A percentile compares a stretch with the other conserved stretches of the same genome.
These are phyloP conservation scores for Aphaenogaster rudis DNA, from an alignment of 1,140 invertebrate genomes.

Conservation along the genomic window DNA sequence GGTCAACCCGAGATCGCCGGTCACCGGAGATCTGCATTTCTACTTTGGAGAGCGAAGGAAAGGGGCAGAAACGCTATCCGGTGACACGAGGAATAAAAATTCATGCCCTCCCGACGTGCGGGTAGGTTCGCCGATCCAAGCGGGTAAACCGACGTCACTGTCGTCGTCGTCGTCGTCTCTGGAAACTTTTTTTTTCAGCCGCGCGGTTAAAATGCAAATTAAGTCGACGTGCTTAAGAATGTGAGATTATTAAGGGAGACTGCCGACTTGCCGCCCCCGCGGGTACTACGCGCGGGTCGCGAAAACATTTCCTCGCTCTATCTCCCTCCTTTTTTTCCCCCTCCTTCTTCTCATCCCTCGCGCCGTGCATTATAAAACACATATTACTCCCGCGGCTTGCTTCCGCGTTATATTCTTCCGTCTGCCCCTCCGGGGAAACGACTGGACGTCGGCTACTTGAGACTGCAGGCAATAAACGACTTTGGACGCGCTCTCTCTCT, in stretches of 20 bases:
- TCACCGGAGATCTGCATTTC: conserved; percentile 73
- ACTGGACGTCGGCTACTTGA: conserved; percentile 56
- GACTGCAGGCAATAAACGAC: conserved; percentile 60
- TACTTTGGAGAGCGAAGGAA: conserved; percentile 16
- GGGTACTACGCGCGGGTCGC: conserved; percentile 51
- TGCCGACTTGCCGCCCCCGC: conserved; percentile 59
- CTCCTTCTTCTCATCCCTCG: conserved; percentile 45
- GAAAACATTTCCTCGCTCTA: conserved; percentile 75
- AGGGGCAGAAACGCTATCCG: conserved; percentile 48
- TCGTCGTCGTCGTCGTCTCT: conserved; percentile 58
- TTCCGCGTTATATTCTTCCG: conserved; percentile 40
- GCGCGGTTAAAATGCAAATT: conserved; percentile 81
- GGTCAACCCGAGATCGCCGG: conserved; percentile 51
- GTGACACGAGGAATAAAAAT: conserved; percentile 76
- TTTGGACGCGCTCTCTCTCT: conserved; percentile 33
- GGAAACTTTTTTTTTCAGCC: conserved; percentile 64
- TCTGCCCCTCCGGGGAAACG: conserved; percentile 39
- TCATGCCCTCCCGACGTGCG: conserved; percentile 57
- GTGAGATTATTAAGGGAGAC: conserved; percentile 79
- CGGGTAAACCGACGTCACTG: conserved; percentile 49
- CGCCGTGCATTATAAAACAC: conserved; percentile 71
- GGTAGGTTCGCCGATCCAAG: conserved; percentile 38
- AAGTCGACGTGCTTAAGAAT: conserved; percentile 81
- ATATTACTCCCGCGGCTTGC: conserved; percentile 68
- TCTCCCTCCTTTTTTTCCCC: conserved; percentile 55